Percentiles rank a stretch among this genome's conserved stretches.
phyloP scores from a whole-genome alignment of 2,888 invertebrate genomes.

The Caradrina clavipalpis region DNA sequence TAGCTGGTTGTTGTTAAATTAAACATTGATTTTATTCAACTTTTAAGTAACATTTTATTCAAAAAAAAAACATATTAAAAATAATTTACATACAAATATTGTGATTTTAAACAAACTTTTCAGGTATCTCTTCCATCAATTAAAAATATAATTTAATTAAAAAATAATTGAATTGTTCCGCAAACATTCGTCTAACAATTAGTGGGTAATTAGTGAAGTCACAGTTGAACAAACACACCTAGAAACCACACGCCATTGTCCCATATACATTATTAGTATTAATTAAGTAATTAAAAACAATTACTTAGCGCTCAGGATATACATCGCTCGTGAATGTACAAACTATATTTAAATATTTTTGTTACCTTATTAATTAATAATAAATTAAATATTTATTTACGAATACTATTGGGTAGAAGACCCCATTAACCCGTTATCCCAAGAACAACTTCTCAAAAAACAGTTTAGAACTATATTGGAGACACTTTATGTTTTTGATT shows the following conservation, averaged over 20 bases:
- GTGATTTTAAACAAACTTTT: not conserved
- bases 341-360: not conserved
- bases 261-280: constrained; percentile 42
- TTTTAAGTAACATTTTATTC: not conserved
- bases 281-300: constrained; percentile 56
- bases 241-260: constrained; percentile 52
- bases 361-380: not conserved
- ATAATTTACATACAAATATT: not conserved
- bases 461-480: no score
- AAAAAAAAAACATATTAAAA: not conserved
- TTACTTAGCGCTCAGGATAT: constrained; percentile 4
- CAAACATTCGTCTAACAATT: constrained; percentile 35
- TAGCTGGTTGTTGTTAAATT: not conserved
- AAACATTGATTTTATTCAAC: constrained; percentile 4
- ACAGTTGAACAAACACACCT: constrained; percentile 52
- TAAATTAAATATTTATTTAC: no score
- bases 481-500: no score
- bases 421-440: no score
- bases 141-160: not conserved
- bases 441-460: no score
- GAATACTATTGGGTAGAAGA: no score
- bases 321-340: not conserved
- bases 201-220: constrained; percentile 40
- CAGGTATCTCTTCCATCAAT: not conserved
- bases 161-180: constrained; percentile 1